Evolutionary conservation across 2,888 invertebrate species (phyloP), one percentile per base, ranked within the genome.

Genomic region (Ornithoptera alexandrae): DNA sequence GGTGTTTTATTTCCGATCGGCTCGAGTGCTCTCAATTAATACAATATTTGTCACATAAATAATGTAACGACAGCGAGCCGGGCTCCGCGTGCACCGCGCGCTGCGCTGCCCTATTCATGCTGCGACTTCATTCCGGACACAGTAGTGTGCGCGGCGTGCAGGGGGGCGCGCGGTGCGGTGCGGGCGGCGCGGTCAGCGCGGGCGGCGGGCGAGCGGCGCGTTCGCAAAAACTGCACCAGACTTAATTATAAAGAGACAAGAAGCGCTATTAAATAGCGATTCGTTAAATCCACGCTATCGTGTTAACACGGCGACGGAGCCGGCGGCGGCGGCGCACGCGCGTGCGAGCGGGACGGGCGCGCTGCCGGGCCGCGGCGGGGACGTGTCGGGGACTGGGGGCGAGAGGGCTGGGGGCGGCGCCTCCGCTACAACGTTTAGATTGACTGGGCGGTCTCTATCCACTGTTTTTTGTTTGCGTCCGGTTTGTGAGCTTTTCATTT

Each of bases 211-310:
- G 79, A 75, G 75, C 76, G 76, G 77, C 78, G 81, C 79, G 80
- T 81, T 88, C 88, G 86, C 92, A 92, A 92, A 92, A 92, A 92
- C 88, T 91, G 91, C 91, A 89, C 91, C 90, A 88, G 90, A 92
- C 92, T 92, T 92, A 92, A 92, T 92, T 92, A 92, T 92, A 91
- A 92, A 91, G 92, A 92, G 92, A 92, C 92, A 92, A 92, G 92
- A 92, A 92, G 86, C 89, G 92, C 89, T 87, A 92, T 92, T 87
- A 92, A 92, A 92, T 90, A 92, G 83, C 91, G 89, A 92, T 92
- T 91, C 92, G 92, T 92, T 91, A 90, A 91, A 92, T 92, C 91
- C 88, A 91, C 90, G 89, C 89, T 87, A 85, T 84, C 85, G 86
- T 88, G 90, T 90, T 90, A 91, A 90, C 92, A 87, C 88, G 39